phyloP scores from a whole-genome alignment of 2,113 vertebrate genomes.

The Edolisoma coerulescens region DNA sequence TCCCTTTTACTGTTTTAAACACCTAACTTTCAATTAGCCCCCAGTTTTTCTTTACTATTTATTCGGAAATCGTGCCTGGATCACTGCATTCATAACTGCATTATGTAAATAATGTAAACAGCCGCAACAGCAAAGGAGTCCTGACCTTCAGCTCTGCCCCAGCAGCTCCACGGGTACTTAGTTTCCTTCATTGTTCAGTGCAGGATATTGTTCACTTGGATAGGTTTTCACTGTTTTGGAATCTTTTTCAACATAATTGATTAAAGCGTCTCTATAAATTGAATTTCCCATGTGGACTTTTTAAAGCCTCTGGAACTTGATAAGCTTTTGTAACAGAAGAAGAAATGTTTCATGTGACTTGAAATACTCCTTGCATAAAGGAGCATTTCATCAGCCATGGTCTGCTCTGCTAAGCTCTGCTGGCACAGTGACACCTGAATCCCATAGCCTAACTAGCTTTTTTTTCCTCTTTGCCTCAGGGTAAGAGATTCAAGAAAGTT shows the following conservation, averaged over 20 bases:
- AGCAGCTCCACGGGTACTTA: background rate
- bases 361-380: slow-evolving; percentile 51
- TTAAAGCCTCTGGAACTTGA: slow-evolving; percentile 69
- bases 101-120: background rate
- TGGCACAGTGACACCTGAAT: slow-evolving; percentile 72
- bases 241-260: slow-evolving; percentile 50
- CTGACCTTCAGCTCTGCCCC: background rate
- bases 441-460: slow-evolving; percentile 28
- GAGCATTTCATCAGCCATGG: slow-evolving; percentile 56
- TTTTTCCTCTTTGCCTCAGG: slow-evolving; percentile 64
- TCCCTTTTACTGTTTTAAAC: background rate
- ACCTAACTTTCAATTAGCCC: background rate
- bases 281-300: slow-evolving; percentile 47
- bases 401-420: slow-evolving; percentile 60
- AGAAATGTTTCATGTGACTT: slow-evolving; percentile 66
- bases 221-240: slow-evolving; percentile 3
- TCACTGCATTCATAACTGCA: background rate
- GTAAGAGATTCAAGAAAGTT: slow-evolving; percentile 58
- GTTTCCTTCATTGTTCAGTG: slow-evolving; percentile 29
- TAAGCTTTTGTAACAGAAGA: slow-evolving; percentile 71
- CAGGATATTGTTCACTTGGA: background rate
- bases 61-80: background rate
- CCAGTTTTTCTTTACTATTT: background rate
- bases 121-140: background rate
- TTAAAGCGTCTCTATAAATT: background rate